Conservation (phyloP, 2,888 invertebrate species). For the Polymixis lichenea region DNA sequence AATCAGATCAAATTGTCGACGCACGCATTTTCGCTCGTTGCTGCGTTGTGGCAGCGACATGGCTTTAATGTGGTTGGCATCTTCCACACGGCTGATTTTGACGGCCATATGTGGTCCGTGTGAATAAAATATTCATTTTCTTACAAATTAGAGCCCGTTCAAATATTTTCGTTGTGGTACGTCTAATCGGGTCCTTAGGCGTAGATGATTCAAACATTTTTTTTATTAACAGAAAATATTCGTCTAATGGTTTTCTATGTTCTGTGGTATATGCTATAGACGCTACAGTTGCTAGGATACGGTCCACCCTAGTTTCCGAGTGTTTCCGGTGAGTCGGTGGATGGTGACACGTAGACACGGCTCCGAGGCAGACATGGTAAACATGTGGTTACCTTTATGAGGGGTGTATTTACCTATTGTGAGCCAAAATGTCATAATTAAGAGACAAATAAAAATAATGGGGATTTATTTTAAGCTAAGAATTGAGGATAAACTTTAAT, state of each 20-base stretch:
- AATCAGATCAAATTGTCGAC: too few species aligned
- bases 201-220: too few species aligned
- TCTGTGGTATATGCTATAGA: slow-evolving; percentile 28
- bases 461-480: neutral
- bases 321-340: slow-evolving; percentile 30
- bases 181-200: too few species aligned
- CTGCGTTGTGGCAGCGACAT: too few species aligned
- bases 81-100: too few species aligned
- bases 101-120: too few species aligned
- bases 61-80: too few species aligned
- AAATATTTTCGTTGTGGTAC: too few species aligned
- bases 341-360: slow-evolving; percentile 54
- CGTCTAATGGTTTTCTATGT: slow-evolving; percentile 22
- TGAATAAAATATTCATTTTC: too few species aligned
- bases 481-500: neutral
- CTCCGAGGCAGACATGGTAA: slow-evolving; percentile 14
- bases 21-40: too few species aligned
- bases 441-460: neutral
- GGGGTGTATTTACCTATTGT: neutral
- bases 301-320: slow-evolving; percentile 24
- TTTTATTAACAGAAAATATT: too few species aligned
- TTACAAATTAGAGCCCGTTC: too few species aligned
- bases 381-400: slow-evolving; percentile 11
- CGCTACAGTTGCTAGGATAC: slow-evolving; percentile 54
- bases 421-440: neutral